These are phyloP conservation scores for Elephantulus edwardii DNA, from an alignment of 2,113 vertebrate species.

Conservation along the genomic window DNA sequence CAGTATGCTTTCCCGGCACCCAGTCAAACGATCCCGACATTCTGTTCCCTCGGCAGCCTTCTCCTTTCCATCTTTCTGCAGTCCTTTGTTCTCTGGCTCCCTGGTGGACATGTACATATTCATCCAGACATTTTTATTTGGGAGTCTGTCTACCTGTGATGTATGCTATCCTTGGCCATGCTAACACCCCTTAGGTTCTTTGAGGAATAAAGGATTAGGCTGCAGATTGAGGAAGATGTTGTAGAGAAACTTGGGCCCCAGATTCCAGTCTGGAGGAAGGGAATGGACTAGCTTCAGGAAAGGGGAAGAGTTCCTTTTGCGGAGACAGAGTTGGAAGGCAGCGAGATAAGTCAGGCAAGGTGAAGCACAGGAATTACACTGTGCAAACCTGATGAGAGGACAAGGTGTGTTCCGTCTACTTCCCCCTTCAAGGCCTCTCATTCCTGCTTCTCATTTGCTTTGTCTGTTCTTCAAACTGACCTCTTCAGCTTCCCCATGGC, in stretches of 20 bases:
- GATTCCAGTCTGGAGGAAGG: fast-evolving
- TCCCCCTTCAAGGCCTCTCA: neutral
- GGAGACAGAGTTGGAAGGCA: neutral
- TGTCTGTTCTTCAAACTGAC: neutral
- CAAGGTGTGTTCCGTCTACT: fast-evolving
- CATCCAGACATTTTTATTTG: slow-evolving; percentile 11
- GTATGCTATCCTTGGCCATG: neutral
- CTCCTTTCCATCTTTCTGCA: neutral
- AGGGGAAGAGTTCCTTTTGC: neutral
- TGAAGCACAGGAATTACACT: fast-evolving
- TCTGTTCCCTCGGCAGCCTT: slow-evolving; percentile 23
- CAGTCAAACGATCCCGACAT: slow-evolving; percentile 19
- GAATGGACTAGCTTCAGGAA: neutral
- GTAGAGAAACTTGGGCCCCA: neutral
- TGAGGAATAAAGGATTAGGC: neutral
- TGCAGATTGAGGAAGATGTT: neutral
- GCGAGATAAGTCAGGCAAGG: fast-evolving
- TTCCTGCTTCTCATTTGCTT: neutral
- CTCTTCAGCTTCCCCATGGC: neutral
- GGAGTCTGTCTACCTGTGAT: neutral
- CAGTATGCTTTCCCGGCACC: neutral
- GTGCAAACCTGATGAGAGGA: fast-evolving
- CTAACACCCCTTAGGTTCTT: neutral
- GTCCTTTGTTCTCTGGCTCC: slow-evolving; percentile 29
- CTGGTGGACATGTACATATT: neutral